phyloP scores from a whole-genome alignment of 2,888 invertebrate species.

The Parnassius apollo region DNA sequence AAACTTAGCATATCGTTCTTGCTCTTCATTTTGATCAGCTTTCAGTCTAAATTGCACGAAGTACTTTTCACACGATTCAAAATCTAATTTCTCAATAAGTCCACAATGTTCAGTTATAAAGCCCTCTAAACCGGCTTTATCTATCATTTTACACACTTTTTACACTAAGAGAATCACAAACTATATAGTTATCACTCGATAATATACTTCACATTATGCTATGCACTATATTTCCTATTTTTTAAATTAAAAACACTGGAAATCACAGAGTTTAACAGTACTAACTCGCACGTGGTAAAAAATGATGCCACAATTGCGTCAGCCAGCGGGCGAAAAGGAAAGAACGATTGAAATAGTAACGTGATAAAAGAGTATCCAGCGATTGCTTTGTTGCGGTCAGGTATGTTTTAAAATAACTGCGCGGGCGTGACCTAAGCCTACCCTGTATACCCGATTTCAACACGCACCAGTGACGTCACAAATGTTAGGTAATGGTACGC shows the following conservation, averaged over 20 bases:
- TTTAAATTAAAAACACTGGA: too few relatives aligned
- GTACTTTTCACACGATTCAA: slow-evolving; percentile 33
- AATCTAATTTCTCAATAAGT: slow-evolving; percentile 26
- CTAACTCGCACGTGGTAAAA: too few relatives aligned
- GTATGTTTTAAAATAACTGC: background rate
- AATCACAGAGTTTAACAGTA: too few relatives aligned
- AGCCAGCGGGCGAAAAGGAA: background rate
- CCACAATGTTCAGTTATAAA: background rate
- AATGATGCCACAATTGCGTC: too few relatives aligned
- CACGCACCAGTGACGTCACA: background rate
- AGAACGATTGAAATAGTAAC: slow-evolving; percentile 1
- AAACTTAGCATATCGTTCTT: too few relatives aligned
- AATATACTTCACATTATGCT: too few relatives aligned
- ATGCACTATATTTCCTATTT: too few relatives aligned
- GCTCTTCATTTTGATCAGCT: too few relatives aligned
- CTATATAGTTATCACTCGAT: too few relatives aligned
- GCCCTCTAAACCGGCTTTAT: background rate
- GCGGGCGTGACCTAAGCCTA: background rate
- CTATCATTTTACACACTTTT: background rate
- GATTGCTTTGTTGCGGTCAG: slow-evolving; percentile 1
- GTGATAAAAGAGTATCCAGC: slow-evolving; percentile 1
- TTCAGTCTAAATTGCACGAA: slow-evolving; percentile 4
- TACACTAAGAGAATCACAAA: background rate
- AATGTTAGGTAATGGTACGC: background rate
- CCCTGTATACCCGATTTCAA: background rate